Conservation (phyloP, 2,797 vertebrate species). For the Sebastes hubbsi region DNA sequence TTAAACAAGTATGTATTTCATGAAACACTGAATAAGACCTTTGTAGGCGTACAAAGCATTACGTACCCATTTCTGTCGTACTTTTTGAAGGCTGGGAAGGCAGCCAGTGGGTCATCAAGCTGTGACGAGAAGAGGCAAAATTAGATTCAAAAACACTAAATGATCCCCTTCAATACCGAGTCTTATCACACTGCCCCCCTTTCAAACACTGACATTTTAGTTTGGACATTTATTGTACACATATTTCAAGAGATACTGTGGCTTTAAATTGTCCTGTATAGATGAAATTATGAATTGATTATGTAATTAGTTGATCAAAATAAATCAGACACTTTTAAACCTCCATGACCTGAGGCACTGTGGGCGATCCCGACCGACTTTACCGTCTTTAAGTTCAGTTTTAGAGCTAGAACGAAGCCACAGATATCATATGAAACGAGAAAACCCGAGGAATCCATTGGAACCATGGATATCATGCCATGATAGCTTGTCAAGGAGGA, state of each 20-base stretch:
- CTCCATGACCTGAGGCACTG: no score
- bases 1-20: conserved; percentile 23
- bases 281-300: neutral
- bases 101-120: conserved; percentile 91
- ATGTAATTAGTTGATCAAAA: no score
- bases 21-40: conserved; percentile 11
- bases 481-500: no score
- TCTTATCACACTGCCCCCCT: neutral
- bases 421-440: no score
- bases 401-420: no score
- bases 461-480: no score
- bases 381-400: no score
- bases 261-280: neutral
- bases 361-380: no score
- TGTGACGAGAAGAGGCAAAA: conserved; percentile 62
- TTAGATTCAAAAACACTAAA: conserved; percentile 1
- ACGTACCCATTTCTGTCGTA: conserved; percentile 96
- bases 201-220: neutral
- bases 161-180: no score
- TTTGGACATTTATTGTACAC: neutral
- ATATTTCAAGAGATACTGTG: neutral
- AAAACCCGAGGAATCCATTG: no score
- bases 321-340: no score
- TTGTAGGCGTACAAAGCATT: conserved; percentile 5
- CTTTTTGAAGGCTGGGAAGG: conserved; percentile 95